Evolutionary conservation across 92 coral and sea anemone genomes (phyloP).

Genomic region (Porites divaricata): DNA sequence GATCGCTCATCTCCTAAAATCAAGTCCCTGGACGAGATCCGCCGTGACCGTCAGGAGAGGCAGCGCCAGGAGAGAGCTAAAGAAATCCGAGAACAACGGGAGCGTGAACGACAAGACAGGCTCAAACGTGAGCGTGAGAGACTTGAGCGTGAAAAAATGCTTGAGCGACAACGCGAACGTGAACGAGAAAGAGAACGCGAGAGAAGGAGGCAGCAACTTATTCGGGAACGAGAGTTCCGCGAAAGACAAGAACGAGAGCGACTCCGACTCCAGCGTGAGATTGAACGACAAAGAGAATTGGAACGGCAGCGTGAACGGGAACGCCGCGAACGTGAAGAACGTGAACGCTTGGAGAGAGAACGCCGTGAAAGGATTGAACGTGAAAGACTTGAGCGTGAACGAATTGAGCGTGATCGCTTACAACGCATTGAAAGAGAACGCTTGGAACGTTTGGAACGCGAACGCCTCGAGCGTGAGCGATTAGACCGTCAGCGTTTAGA

Average conservation of each 20-base stretch:
- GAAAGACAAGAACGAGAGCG: conserved; percentile 95
- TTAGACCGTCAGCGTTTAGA: conserved; percentile 90
- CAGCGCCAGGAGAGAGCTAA: conserved; percentile 79
- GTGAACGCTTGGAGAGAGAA: conserved; percentile 91
- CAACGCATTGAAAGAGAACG: conserved; percentile 96
- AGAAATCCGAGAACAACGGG: conserved; percentile 89
- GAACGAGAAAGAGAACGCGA: conserved; percentile 94
- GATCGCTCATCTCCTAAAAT: conserved; percentile 73
- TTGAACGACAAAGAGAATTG: conserved; percentile 87
- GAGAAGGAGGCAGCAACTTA: conserved; percentile 79
- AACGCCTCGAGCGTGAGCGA: conserved; percentile 82
- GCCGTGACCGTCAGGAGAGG: conserved; percentile 87
- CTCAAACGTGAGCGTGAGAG: conserved; percentile 96
- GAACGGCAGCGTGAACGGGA: conserved; percentile 89
- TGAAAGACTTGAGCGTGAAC: conserved; percentile 84
- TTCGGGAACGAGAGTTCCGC: conserved; percentile 94
- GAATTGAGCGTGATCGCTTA: conserved; percentile 91
- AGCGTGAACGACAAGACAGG: conserved; percentile 91
- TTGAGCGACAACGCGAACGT: conserved; percentile 92
- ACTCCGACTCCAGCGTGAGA: conserved; percentile 86
- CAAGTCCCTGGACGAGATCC: conserved; percentile 93
- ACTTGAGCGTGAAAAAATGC: conserved; percentile 88
- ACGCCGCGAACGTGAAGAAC: conserved; percentile 80
- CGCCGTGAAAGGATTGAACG: conserved; percentile 97
- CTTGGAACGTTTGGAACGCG: conserved; percentile 86